Conservation (phyloP, 1,140 invertebrate genomes). For the Euwallacea similis region DNA sequence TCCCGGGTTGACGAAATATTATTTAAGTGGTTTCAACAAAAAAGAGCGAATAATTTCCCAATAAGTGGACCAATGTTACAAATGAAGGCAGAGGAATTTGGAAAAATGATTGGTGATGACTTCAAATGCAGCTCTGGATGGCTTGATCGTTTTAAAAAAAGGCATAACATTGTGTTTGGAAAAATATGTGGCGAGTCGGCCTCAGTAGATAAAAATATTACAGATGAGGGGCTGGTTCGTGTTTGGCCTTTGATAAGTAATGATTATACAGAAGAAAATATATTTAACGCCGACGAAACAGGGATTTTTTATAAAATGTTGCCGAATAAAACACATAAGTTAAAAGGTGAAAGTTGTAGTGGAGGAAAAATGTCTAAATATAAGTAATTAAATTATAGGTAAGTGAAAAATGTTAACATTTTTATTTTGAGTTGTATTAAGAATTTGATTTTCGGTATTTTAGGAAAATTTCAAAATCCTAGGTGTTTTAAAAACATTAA, state of each 20-base stretch:
- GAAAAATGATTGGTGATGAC: not conserved
- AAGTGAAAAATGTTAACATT: not conserved
- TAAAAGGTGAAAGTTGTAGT: not conserved
- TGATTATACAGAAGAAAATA: not conserved
- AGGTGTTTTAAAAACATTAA: no score
- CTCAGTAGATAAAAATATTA: not conserved
- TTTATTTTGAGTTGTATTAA: not conserved
- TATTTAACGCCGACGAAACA: conserved; percentile 5
- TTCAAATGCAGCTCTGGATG: not conserved
- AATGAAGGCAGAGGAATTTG: no score
- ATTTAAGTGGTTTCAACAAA: no score
- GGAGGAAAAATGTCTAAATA: not conserved
- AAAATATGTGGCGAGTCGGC: not conserved
- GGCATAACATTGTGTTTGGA: not conserved
- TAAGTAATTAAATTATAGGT: not conserved
- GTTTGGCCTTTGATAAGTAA: not conserved
- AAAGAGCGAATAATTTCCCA: no score
- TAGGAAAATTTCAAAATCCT: no score
- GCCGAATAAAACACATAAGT: conserved; percentile 5
- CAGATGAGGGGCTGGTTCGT: not conserved
- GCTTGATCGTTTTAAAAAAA: not conserved
- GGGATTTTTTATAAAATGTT: conserved; percentile 4
- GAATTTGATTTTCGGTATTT: not conserved
- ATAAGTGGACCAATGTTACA: no score
- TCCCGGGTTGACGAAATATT: no score